phyloP scores from a whole-genome alignment of 2,113 vertebrate species.

The Zosterops hypoxanthus region DNA sequence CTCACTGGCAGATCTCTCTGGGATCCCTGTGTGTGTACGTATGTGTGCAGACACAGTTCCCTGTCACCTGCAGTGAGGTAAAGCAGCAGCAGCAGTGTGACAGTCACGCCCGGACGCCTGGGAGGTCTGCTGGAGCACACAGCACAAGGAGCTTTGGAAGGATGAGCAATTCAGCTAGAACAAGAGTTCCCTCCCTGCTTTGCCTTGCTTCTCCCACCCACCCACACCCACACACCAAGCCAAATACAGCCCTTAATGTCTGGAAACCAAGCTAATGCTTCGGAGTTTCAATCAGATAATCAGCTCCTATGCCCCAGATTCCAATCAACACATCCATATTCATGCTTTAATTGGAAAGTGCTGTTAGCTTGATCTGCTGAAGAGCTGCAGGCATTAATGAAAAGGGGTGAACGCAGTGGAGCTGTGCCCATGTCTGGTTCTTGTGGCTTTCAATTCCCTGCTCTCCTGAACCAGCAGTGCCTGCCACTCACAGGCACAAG shows the following conservation, averaged over 20 bases:
- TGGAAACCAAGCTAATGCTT: conserved; percentile 45
- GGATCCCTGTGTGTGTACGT: not conserved
- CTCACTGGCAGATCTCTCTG: not conserved
- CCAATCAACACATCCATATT: conserved; percentile 65
- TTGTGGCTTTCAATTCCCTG: not conserved
- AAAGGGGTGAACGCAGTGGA: not conserved
- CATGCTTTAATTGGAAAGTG: conserved; percentile 44
- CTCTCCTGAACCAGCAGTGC: not conserved
- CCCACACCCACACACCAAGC: conserved; percentile 31
- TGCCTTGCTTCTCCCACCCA: conserved; percentile 56
- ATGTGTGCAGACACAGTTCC: not conserved
- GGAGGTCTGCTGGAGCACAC: not conserved
- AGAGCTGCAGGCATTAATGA: not conserved
- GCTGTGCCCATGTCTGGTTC: not conserved
- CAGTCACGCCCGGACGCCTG: not conserved
- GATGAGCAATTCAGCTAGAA: conserved; percentile 13
- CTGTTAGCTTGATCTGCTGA: not conserved
- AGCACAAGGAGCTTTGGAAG: not conserved
- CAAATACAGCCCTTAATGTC: conserved; percentile 55
- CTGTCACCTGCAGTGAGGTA: not conserved
- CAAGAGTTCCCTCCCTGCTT: not conserved
- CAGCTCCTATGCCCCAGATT: conserved; percentile 59
- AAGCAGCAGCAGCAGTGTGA: not conserved
- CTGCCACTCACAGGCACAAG: not conserved
- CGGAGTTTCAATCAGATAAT: conserved; percentile 59